phyloP scores from a whole-genome alignment of 2,797 vertebrate species.

The Cossypha dichroa region DNA sequence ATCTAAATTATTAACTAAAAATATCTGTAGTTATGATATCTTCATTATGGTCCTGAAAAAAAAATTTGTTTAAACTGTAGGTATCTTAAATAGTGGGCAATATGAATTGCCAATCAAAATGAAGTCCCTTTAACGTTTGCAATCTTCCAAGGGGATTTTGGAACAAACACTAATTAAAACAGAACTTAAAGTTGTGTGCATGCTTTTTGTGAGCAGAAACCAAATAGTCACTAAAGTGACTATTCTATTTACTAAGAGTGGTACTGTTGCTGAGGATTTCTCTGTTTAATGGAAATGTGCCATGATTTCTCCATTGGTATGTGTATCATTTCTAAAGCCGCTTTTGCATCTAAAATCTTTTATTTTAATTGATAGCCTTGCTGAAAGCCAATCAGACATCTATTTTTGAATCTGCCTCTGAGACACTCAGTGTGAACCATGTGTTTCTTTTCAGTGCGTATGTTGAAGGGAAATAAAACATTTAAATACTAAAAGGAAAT shows the following conservation, averaged over 20 bases:
- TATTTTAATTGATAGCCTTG: slow-evolving; percentile 82
- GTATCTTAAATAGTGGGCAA: slow-evolving; percentile 93
- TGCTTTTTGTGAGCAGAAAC: slow-evolving; percentile 90
- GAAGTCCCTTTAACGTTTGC: slow-evolving; percentile 99
- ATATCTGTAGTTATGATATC: slow-evolving; percentile 82
- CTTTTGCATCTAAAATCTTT: slow-evolving; percentile 78
- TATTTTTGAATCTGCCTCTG: slow-evolving; percentile 71
- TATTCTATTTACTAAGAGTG: slow-evolving; percentile 77
- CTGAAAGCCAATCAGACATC: slow-evolving; percentile 89
- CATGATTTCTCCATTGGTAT: slow-evolving; percentile 85
- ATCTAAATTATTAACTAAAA: slow-evolving; percentile 94
- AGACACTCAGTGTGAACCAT: slow-evolving; percentile 69
- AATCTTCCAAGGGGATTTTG: slow-evolving; percentile 90
- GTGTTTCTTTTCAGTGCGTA: slow-evolving; percentile 72
- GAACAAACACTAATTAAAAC: slow-evolving; percentile 83
- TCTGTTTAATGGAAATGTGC: slow-evolving; percentile 84
- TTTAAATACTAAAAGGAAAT: slow-evolving; percentile 56
- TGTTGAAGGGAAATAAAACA: slow-evolving; percentile 64
- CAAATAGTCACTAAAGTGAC: slow-evolving; percentile 72
- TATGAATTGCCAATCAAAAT: slow-evolving; percentile 91
- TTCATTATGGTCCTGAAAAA: slow-evolving; percentile 86
- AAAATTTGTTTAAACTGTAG: slow-evolving; percentile 88
- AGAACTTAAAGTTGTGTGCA: slow-evolving; percentile 91
- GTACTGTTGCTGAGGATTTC: slow-evolving; percentile 82
- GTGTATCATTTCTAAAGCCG: slow-evolving; percentile 83